Evolutionary conservation across 2,113 vertebrate genomes (phyloP).

Genomic region (Syngnathus floridae): DNA sequence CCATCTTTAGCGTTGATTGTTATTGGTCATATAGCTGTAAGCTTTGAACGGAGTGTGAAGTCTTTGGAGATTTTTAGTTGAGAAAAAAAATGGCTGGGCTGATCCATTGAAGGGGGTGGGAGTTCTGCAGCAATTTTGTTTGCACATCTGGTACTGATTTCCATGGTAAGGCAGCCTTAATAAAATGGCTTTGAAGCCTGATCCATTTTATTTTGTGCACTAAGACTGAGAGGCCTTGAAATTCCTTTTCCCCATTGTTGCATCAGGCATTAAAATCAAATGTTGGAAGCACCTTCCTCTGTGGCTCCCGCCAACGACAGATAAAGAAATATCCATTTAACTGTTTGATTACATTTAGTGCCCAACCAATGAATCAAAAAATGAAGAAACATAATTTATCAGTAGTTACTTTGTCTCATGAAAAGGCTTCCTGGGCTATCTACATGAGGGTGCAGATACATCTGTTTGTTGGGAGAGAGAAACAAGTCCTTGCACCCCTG

Average conservation of each 20-base stretch:
- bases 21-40: constrained; percentile 11
- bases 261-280: constrained; percentile 70
- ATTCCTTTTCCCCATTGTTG: constrained; percentile 77
- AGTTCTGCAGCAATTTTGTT: constrained; percentile 60
- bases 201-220: constrained; percentile 84
- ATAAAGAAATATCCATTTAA: constrained; percentile 7
- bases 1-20: neutral
- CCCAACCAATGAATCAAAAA: neutral
- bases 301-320: constrained; percentile 8
- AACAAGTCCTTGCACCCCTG: constrained; percentile 46
- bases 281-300: constrained; percentile 38
- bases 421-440: constrained; percentile 30
- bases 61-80: constrained; percentile 24
- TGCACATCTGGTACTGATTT: constrained; percentile 93
- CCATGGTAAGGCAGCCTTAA: constrained; percentile 83
- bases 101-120: constrained; percentile 55
- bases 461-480: constrained; percentile 53
- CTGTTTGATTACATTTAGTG: neutral
- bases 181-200: constrained; percentile 88
- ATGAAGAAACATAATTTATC: neutral
- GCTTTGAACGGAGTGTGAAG: constrained; percentile 31
- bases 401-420: neutral
- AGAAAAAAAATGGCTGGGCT: constrained; percentile 36
- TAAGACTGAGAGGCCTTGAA: constrained; percentile 68
- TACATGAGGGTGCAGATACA: constrained; percentile 37